These are phyloP conservation scores for Chelonus insularis DNA, from an alignment of 1,140 invertebrate species.

Conservation along the genomic window DNA sequence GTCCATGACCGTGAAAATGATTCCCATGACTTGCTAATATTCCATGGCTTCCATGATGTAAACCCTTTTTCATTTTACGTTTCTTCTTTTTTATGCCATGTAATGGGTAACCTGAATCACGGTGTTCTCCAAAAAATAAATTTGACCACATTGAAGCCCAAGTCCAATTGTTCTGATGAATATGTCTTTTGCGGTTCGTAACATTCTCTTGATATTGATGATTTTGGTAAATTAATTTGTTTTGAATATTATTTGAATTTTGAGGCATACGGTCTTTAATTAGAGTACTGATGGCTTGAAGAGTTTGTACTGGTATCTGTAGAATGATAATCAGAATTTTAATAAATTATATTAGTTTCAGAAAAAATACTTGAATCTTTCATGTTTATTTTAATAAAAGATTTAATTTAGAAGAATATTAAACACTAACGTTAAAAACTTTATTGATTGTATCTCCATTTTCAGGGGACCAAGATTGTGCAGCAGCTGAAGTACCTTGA, in stretches of 20 bases:
- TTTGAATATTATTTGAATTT: background rate
- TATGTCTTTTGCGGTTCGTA: too few relatives aligned
- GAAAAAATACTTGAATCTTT: too few relatives aligned
- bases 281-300: slow-evolving; percentile 18
- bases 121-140: too few relatives aligned
- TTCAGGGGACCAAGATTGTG: slow-evolving; percentile 40
- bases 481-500: slow-evolving; percentile 41
- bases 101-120: too few relatives aligned
- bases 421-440: slow-evolving; percentile 42
- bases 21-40: background rate
- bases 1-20: slow-evolving; percentile 15
- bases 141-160: too few relatives aligned
- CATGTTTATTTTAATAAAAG: too few relatives aligned
- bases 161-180: too few relatives aligned
- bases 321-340: background rate
- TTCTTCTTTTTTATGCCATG: too few relatives aligned
- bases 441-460: slow-evolving; percentile 40
- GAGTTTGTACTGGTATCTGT: slow-evolving; percentile 23
- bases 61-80: too few relatives aligned
- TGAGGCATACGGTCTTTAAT: slow-evolving; percentile 4
- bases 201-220: background rate
- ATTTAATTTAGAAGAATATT: background rate
- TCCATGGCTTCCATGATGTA: too few relatives aligned
- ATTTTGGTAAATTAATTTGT: too few relatives aligned
- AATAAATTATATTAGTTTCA: too few relatives aligned